A percentile compares a stretch with the other conserved stretches of the same genome.
Conservation (phyloP, 2,797 vertebrate species). For the Scleropages formosus region DNA sequence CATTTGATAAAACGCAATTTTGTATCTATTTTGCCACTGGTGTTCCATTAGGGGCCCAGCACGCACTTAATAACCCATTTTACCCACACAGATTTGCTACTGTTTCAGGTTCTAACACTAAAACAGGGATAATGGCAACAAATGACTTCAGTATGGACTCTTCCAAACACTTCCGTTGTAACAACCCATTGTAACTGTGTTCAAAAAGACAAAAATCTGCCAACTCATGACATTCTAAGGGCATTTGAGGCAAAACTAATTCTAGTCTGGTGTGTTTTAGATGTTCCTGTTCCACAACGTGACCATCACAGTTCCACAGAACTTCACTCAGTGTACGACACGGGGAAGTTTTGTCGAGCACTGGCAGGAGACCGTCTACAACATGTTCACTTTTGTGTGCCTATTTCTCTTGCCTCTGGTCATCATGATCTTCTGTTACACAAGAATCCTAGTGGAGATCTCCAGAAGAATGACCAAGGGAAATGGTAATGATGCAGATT, state of each 20-base stretch:
- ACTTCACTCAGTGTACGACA: slow-evolving; percentile 85
- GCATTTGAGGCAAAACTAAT: neutral
- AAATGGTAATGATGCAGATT: slow-evolving; percentile 59
- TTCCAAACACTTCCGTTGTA: no score
- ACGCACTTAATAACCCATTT: no score
- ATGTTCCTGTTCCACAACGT: slow-evolving; percentile 81
- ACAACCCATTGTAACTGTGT: no score
- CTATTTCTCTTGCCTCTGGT: slow-evolving; percentile 84
- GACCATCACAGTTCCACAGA: slow-evolving; percentile 73
- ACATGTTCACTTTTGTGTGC: slow-evolving; percentile 80
- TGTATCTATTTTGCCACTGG: no score
- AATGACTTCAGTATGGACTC: no score
- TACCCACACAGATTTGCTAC: no score
- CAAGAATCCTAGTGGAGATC: slow-evolving; percentile 78
- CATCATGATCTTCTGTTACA: slow-evolving; percentile 84
- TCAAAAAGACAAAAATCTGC: no score
- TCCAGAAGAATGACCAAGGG: slow-evolving; percentile 72
- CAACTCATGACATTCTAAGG: no score
- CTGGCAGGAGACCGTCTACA: slow-evolving; percentile 84
- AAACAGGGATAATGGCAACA: no score
- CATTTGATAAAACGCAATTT: no score
- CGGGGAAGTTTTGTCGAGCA: slow-evolving; percentile 71
- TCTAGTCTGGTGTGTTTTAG: slow-evolving; percentile 51
- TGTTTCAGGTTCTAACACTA: no score
- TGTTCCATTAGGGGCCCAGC: no score